Percentiles rank a stretch among this genome's conserved stretches.
phyloP scores from a whole-genome alignment of 2,888 invertebrate species.

The Portevinia maculata region DNA sequence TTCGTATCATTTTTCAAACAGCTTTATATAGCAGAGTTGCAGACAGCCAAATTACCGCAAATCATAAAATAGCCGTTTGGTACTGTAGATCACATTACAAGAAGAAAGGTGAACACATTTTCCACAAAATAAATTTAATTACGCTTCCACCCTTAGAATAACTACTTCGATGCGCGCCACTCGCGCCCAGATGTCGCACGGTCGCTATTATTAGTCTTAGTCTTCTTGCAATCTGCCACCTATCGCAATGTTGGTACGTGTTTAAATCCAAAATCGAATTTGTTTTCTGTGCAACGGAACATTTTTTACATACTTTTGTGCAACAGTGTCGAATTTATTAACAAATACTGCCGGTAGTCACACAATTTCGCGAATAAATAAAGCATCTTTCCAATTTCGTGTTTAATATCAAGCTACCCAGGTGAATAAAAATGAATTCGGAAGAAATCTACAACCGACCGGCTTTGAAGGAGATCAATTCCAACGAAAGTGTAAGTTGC shows the following conservation, averaged over 20 bases:
- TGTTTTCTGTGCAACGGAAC: constrained; percentile 70
- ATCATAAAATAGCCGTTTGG: too few species aligned
- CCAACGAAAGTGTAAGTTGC: constrained; percentile 61
- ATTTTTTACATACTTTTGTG: constrained; percentile 25
- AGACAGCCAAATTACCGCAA: too few species aligned
- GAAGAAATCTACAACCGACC: constrained; percentile 52
- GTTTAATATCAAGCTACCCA: neutral
- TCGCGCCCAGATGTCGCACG: constrained; percentile 44
- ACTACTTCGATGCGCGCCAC: neutral
- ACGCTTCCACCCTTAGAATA: constrained; percentile 5
- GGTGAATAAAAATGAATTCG: constrained; percentile 41
- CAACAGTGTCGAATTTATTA: constrained; percentile 13
- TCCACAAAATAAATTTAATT: neutral
- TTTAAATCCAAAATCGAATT: constrained; percentile 67
- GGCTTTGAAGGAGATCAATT: constrained; percentile 63
- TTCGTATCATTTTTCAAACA: too few species aligned
- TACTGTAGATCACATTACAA: too few species aligned
- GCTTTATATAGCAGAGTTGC: too few species aligned
- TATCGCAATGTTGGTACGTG: constrained; percentile 44
- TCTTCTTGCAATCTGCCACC: constrained; percentile 14
- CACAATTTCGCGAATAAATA: neutral
- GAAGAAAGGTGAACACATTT: too few species aligned
- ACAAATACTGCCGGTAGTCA: neutral
- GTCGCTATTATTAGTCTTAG: neutral
- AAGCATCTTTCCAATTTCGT: neutral